Base-by-base conservation (phyloP, 1,140 invertebrate species). In the Cydia splendana region DNA sequence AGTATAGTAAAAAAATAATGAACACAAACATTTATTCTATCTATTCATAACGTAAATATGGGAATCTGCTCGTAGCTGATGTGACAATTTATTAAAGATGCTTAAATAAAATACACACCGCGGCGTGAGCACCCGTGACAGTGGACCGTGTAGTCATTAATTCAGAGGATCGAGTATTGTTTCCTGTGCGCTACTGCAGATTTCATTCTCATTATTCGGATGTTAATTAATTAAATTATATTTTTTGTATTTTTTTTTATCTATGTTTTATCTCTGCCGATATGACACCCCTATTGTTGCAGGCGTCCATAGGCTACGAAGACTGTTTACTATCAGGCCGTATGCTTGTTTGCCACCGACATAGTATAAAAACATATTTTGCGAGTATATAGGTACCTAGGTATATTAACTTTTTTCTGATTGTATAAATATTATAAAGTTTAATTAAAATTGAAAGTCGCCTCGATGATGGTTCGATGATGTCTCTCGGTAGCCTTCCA, bases 151-250 rank as follows among this genome's bases (percentile, higher is more conserved):
- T 65, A 48, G 87, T 85, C 88, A 90, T 91, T 91, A 91, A 91
- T 91, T 90, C 87, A 84, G 81, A 76, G 86, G 83, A 91, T 91
- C 87, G 89, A 90, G 89, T 91, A 91, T 91, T 90, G 87, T 91
- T 91, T 91, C 88, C 89, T 91, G 89, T 82, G 78, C 75, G 78
- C 82, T 86, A 84, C 82, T 83, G 79, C 77, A 83, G 80, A 82
- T 87, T 87, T 85, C 83, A 83, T 85, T 84, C 81, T 79, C 84
- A 84, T 87, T 83, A 88, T 88, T 86, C 87, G 82, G 85, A 84
- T 85, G 90, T 5, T 62, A 53, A 53, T 53, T 12, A 51, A 18
- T 18, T 7, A 5, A 18, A 7, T 57, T 5, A 57, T 6, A n/a
- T 5, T 57, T 15, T 20, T n/a, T 57, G 4, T n/a, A 15, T 5